Base-by-base conservation (phyloP, 2,797 vertebrate species). In the Helicolenus hilgendorfi region DNA sequence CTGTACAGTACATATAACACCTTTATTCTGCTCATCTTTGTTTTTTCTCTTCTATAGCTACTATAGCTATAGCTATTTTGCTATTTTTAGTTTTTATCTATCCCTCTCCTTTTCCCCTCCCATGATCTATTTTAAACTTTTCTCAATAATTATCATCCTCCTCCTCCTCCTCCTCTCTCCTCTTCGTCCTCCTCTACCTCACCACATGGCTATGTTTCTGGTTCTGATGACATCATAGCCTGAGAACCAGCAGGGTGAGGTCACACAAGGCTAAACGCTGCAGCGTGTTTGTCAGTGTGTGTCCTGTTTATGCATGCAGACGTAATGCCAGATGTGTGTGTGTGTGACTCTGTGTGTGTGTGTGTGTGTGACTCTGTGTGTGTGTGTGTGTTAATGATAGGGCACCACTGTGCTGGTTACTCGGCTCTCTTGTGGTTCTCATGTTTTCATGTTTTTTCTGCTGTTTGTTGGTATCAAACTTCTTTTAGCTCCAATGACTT, bases 181-280 rank as follows among this genome's bases (percentile, higher is more conserved):
- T 83, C 29, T 0, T 24, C 20, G 3, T 22, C 33, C 22, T 71
- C 77, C n/a, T 79, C 81, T 26, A 83, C 83, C 62, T 85, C 74
- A 8, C 79, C 90, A 73, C 86, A 89, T 81, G 76, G 74, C 31
- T 33, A 14, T 53, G 59, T 63, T n/a, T 83, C 84, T 86, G 84
- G 82, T 70, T 80, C 29, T 89, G 92, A 90, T 94, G 94, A 94
- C 91, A 82, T 90, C 91, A 94, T 63, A 71, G 79, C 85, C 74
- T 79, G 84, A 75, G 88, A 91, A 85, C 72, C 84, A 65, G 83
- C 82, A 41, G 89, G 71, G 68, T 93, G 94, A 94, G 93, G 88
- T 94, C 94, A 94, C 86, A 4, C 53, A 1, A 71, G 92, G 84
- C 88, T 83, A 81, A 88, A 74, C 41, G 31, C 71, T 81, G 86